A percentile compares a stretch with the other conserved stretches of the same genome.
phyloP scores from a whole-genome alignment of 2,888 invertebrate genomes.

The Epinotia nisella region DNA sequence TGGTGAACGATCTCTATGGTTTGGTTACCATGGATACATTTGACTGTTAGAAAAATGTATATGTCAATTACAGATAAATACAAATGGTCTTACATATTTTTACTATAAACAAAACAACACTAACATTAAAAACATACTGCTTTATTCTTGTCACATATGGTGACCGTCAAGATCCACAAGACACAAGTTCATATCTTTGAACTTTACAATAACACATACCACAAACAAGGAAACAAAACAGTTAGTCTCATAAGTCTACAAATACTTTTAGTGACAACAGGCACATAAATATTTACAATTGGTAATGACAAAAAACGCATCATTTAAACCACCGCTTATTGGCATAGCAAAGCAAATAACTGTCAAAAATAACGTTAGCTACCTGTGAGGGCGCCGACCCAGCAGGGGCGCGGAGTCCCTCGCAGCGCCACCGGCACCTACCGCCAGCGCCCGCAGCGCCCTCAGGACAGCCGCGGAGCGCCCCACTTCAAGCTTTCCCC shows the following conservation, averaged over 20 bases:
- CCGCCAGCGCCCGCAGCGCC: slow-evolving; percentile 25
- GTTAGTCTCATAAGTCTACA: background rate
- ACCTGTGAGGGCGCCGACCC: slow-evolving; percentile 13
- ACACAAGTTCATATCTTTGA: too few species aligned
- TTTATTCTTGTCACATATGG: too few species aligned
- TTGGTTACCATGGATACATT: too few species aligned
- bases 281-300: background rate
- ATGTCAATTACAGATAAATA: too few species aligned
- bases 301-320: background rate
- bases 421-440: slow-evolving; percentile 3
- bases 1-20: too few species aligned
- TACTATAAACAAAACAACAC: too few species aligned
- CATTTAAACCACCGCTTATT: background rate
- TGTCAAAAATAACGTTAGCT: background rate
- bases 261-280: background rate
- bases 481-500: slow-evolving; percentile 12
- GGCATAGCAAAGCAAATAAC: background rate
- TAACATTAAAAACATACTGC: too few species aligned
- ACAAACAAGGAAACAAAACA: too few species aligned
- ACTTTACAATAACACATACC: too few species aligned
- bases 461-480: slow-evolving; percentile 21
- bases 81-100: too few species aligned
- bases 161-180: too few species aligned
- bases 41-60: too few species aligned
- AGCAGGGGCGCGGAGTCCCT: slow-evolving; percentile 41